Conservation (phyloP, 2,113 vertebrate genomes). For the Leiothrix lutea region DNA sequence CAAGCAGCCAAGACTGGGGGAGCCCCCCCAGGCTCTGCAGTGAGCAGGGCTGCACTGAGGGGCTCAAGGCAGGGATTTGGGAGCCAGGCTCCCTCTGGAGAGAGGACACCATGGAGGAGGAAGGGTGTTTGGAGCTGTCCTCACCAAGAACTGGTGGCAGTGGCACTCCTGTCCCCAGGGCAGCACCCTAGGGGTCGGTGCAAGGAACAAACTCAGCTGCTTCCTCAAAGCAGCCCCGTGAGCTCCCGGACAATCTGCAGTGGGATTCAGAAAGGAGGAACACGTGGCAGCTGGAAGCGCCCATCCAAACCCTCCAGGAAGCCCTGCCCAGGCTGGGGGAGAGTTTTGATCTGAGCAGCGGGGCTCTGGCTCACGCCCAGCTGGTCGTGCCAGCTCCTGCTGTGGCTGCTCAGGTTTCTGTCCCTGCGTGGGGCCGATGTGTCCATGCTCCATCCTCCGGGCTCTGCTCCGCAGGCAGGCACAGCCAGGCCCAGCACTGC, state of each 20-base stretch:
- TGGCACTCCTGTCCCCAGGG: not conserved
- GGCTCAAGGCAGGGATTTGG: not conserved
- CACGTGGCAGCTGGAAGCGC: not conserved
- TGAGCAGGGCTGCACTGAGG: not conserved
- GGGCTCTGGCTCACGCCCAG: accelerated
- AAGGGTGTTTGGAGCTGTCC: not conserved
- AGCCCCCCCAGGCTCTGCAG: not conserved
- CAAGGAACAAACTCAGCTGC: not conserved
- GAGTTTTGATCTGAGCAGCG: accelerated
- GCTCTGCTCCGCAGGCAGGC: not conserved
- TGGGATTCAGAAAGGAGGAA: not conserved
- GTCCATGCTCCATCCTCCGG: accelerated
- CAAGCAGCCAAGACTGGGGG: not conserved
- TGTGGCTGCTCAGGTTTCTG: not conserved
- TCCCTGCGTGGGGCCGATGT: accelerated
- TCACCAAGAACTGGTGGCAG: not conserved
- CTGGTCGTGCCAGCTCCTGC: not conserved
- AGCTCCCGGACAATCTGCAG: not conserved
- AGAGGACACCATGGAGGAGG: not conserved
- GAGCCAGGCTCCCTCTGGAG: not conserved
- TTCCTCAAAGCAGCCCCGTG: accelerated
- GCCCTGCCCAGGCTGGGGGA: not conserved
- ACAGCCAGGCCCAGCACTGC: accelerated
- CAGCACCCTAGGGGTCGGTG: not conserved
- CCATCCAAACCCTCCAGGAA: not conserved